Percentiles rank a stretch among this genome's conserved stretches.
Conservation (phyloP, 2,888 invertebrate species). For the Linnaemya tessellans region DNA sequence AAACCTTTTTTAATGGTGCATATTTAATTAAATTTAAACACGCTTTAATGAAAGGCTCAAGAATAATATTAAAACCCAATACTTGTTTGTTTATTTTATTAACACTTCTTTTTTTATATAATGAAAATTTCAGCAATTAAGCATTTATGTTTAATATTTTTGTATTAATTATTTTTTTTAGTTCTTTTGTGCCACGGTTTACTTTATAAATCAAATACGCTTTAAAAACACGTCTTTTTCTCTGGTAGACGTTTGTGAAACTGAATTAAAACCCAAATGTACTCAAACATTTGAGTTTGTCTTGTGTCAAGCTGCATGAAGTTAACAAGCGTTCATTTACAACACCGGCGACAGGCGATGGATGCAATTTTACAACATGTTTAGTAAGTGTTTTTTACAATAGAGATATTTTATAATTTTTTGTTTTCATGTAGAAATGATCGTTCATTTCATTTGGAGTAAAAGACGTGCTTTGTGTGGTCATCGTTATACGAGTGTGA, state of each 20-base stretch:
- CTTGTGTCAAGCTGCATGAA: constrained; percentile 17
- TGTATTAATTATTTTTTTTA: constrained; percentile 10
- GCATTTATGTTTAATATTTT: background rate
- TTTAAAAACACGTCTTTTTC: constrained; percentile 47
- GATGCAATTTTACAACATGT: background rate
- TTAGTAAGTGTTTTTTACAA: too few species aligned
- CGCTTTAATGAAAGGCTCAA: background rate
- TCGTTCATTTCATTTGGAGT: too few species aligned
- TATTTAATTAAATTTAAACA: background rate
- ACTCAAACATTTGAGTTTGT: constrained; percentile 46
- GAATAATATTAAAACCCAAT: constrained; percentile 2
- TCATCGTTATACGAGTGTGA: too few species aligned
- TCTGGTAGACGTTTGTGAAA: constrained; percentile 58
- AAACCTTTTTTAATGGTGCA: constrained; percentile 1
- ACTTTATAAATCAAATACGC: background rate
- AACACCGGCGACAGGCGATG: background rate
- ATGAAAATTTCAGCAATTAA: constrained; percentile 9
- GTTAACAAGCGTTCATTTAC: background rate
- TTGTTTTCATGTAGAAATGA: too few species aligned
- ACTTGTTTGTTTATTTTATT: constrained; percentile 50
- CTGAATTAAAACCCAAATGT: constrained; percentile 52
- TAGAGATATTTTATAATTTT: too few species aligned
- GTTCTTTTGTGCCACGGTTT: constrained; percentile 34
- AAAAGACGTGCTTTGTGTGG: too few species aligned
- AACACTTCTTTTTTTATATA: constrained; percentile 32